A percentile compares a stretch with the other conserved stretches of the same genome.
Evolutionary conservation across 2,113 vertebrate species (phyloP).

Genomic region (Tragelaphus imberbis): DNA sequence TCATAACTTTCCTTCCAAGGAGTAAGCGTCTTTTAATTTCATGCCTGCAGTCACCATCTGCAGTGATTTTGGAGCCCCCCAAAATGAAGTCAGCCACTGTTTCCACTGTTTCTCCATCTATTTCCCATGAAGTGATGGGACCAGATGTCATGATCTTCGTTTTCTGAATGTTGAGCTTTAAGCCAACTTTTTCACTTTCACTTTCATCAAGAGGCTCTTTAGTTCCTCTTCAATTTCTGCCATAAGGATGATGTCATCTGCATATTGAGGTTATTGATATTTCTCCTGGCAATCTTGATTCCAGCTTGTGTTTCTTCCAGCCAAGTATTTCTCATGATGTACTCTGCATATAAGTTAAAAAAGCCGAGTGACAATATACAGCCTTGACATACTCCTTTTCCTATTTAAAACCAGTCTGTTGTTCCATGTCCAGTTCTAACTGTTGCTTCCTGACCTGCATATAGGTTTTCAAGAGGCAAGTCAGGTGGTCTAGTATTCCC

Average conservation of each 20-base stretch:
- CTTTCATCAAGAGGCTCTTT: neutral
- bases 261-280: neutral
- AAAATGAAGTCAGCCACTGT: neutral
- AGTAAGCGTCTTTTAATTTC: accelerated
- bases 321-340: neutral
- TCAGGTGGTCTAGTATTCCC: no score
- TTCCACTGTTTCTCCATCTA: neutral
- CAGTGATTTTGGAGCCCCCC: neutral
- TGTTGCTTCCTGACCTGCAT: no score
- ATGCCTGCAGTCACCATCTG: neutral
- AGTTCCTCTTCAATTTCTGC: neutral
- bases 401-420: neutral
- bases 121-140: neutral
- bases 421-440: no score
- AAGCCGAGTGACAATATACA: neutral
- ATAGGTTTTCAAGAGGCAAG: no score
- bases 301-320: neutral
- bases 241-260: neutral
- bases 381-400: no score
- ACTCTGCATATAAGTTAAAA: neutral
- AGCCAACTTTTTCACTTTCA: neutral
- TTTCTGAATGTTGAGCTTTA: neutral
- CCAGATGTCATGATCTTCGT: accelerated
- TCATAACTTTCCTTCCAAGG: neutral
- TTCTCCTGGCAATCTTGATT: neutral